A percentile compares a stretch with the other conserved stretches of the same genome.
Evolutionary conservation across 2,113 vertebrate species (phyloP).

Genomic region (Vidua chalybeata): DNA sequence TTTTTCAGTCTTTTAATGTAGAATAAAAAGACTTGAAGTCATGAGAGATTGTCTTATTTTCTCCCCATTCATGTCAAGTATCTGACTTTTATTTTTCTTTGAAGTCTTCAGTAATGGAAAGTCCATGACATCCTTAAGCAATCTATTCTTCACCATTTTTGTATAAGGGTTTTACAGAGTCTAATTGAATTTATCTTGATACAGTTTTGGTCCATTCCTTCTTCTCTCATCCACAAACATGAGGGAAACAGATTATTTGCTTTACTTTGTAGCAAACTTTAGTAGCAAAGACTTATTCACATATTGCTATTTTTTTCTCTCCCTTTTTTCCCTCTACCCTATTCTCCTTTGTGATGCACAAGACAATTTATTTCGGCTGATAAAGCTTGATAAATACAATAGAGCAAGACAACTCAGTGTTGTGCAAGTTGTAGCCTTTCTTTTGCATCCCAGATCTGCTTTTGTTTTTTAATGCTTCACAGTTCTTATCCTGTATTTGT

Average conservation of each 20-base stretch:
- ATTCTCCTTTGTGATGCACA: not conserved
- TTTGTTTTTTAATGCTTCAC: not conserved
- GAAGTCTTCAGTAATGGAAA: not conserved
- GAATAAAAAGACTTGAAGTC: not conserved
- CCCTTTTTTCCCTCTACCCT: not conserved
- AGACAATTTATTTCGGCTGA: not conserved
- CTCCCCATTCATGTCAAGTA: not conserved
- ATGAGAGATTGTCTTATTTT: not conserved
- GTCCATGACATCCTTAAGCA: not conserved
- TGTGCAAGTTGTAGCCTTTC: not conserved
- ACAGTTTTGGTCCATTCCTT: not conserved
- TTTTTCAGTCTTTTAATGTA: not conserved
- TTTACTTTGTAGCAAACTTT: not conserved
- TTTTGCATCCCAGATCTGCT: not conserved
- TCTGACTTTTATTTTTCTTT: not conserved
- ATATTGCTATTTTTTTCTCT: not conserved
- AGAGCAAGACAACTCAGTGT: not conserved
- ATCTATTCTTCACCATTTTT: not conserved
- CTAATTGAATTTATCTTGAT: not conserved
- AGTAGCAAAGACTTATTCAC: rapidly evolving
- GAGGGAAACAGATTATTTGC: not conserved
- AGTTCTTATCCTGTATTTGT: not conserved
- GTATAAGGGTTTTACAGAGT: not conserved
- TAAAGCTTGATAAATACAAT: not conserved
- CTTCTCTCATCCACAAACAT: not conserved